Evolutionary conservation across 2,888 invertebrate species (phyloP).

Genomic region (Nemurella pictetii): DNA sequence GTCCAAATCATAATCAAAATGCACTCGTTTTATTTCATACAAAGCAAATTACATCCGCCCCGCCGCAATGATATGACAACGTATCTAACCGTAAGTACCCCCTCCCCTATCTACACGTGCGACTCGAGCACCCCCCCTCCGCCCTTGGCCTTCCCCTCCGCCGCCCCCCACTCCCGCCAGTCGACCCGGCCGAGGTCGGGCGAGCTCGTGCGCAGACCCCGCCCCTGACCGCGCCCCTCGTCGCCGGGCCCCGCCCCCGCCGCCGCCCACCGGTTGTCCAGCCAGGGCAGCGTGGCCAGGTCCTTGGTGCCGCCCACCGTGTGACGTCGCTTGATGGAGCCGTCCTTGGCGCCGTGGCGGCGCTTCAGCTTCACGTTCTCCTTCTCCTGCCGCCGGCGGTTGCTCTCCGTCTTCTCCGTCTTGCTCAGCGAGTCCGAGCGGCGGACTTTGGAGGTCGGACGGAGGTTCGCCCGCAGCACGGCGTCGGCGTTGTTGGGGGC

Average conservation of each 20-base stretch:
- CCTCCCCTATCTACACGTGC: background rate
- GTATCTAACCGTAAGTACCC: background rate
- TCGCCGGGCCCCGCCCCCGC: slow-evolving; percentile 38
- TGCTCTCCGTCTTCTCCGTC: slow-evolving; percentile 77
- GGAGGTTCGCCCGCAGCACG: slow-evolving; percentile 55
- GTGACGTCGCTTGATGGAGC: slow-evolving; percentile 85
- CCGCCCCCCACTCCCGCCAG: slow-evolving; percentile 45
- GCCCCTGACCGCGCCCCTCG: slow-evolving; percentile 53
- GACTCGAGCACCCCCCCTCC: background rate
- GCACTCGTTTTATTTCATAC: background rate
- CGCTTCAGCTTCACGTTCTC: slow-evolving; percentile 55
- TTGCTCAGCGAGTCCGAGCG: slow-evolving; percentile 69
- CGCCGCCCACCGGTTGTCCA: slow-evolving; percentile 53
- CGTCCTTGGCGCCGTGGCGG: slow-evolving; percentile 77
- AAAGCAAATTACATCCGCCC: background rate
- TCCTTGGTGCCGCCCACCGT: slow-evolving; percentile 94
- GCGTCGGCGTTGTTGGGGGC: slow-evolving; percentile 54
- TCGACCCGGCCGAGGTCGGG: slow-evolving; percentile 60
- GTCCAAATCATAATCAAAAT: too few relatives aligned
- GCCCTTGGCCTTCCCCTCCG: background rate
- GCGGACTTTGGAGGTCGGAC: slow-evolving; percentile 43
- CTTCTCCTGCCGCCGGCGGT: slow-evolving; percentile 49
- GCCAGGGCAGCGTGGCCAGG: slow-evolving; percentile 66
- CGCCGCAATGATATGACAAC: background rate
- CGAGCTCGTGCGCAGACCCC: slow-evolving; percentile 62